phyloP scores from a whole-genome alignment of 2,113 vertebrate genomes.

The Gorsachius goisagi region DNA sequence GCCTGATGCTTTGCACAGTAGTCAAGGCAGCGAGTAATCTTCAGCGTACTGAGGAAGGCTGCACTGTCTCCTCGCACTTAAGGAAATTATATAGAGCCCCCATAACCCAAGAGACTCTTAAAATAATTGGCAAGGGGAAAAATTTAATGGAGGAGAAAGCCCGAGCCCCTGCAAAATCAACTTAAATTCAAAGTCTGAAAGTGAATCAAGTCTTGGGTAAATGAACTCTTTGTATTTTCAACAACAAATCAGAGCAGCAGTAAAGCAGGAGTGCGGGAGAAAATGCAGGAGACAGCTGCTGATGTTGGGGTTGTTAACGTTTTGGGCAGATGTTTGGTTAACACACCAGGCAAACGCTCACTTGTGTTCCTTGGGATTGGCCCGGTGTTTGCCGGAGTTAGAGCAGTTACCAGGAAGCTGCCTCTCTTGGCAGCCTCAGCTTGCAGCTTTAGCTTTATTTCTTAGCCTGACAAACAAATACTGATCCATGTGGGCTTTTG shows the following conservation, averaged over 20 bases:
- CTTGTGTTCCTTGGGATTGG: neutral
- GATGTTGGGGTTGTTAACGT: neutral
- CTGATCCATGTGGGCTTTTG: too few species aligned
- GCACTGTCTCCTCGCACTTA: accelerated
- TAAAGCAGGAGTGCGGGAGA: neutral
- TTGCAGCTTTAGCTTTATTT: neutral
- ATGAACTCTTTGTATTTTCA: neutral
- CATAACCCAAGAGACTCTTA: too few species aligned
- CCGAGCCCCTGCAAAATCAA: neutral
- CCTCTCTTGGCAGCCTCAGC: neutral
- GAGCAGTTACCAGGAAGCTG: neutral
- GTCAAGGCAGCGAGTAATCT: accelerated
- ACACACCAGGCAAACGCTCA: neutral
- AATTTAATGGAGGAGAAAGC: too few species aligned
- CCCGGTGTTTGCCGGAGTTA: neutral
- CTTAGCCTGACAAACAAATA: neutral
- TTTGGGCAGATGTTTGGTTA: neutral
- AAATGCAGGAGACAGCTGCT: neutral
- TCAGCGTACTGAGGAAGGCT: neutral
- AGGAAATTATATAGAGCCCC: too few species aligned
- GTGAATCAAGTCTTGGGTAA: neutral
- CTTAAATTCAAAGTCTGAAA: neutral
- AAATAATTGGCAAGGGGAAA: neutral
- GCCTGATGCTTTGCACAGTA: accelerated
- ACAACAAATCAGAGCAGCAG: neutral